Conservation (phyloP, 2,113 vertebrate genomes). For the Alethe castanea region DNA sequence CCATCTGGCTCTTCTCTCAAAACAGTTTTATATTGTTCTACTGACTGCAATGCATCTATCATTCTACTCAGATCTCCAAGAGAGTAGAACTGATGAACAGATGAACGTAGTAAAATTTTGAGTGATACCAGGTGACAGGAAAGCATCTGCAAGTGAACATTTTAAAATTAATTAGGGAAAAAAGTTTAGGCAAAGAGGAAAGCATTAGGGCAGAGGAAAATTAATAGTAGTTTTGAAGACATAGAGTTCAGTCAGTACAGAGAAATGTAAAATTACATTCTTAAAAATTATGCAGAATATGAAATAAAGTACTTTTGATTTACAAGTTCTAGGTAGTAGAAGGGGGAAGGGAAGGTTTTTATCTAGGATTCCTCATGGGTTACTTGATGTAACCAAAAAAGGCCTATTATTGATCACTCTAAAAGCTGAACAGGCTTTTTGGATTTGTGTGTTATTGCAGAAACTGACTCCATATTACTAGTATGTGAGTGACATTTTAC, state of each 20-base stretch:
- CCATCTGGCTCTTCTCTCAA: conserved; percentile 32
- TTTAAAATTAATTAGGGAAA: not conserved
- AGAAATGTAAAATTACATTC: not conserved
- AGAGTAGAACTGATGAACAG: not conserved
- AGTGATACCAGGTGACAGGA: not conserved
- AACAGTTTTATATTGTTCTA: conserved; percentile 42
- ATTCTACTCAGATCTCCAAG: not conserved
- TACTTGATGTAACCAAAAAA: not conserved
- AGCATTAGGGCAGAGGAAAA: not conserved
- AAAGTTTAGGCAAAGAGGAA: not conserved
- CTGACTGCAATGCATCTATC: not conserved
- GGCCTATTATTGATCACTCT: not conserved
- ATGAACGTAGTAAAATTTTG: not conserved
- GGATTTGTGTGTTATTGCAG: not conserved
- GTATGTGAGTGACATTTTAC: not conserved
- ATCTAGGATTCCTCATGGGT: not conserved
- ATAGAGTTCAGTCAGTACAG: not conserved
- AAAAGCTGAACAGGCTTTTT: not conserved
- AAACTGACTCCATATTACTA: not conserved
- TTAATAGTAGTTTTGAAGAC: not conserved
- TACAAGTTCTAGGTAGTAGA: not conserved
- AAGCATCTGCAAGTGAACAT: not conserved
- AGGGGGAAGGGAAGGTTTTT: not conserved
- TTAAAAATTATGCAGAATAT: not conserved
- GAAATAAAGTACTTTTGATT: not conserved